Evolutionary conservation across 2,113 vertebrate genomes (phyloP).

Genomic region (Uria aalge): DNA sequence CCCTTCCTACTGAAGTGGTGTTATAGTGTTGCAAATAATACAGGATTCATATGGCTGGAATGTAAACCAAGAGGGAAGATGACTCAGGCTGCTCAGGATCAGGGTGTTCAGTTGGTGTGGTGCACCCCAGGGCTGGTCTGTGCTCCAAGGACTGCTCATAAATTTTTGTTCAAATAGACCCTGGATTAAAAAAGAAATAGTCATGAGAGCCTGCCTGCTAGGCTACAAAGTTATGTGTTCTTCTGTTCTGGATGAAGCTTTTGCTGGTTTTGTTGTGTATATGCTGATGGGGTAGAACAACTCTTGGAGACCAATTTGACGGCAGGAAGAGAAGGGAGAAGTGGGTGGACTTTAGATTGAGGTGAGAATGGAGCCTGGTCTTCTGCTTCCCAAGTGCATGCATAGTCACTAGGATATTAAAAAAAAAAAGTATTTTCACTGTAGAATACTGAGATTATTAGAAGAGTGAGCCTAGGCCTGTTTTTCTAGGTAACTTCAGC

Average conservation of each 20-base stretch:
- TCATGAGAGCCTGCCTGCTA: neutral
- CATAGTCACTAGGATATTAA: neutral
- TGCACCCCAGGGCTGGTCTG: neutral
- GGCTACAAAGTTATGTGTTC: neutral
- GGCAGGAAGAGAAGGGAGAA: neutral
- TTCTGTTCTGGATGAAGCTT: neutral
- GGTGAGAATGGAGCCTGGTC: neutral
- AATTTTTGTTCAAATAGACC: neutral
- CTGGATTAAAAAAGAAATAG: neutral
- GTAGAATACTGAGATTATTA: neutral
- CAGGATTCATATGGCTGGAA: neutral
- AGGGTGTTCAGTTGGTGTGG: neutral
- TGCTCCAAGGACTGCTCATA: neutral
- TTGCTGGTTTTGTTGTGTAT: neutral
- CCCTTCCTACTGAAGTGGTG: neutral
- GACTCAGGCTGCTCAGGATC: neutral
- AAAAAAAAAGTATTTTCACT: neutral
- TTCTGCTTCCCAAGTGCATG: neutral
- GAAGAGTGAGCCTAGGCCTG: neutral
- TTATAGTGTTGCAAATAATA: neutral
- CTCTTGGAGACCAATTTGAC: neutral
- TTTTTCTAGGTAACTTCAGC: neutral
- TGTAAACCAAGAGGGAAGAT: neutral
- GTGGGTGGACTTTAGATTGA: neutral
- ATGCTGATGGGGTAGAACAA: neutral